phyloP scores from a whole-genome alignment of 2,797 vertebrate species.

The Tenualosa thibaudeaui region DNA sequence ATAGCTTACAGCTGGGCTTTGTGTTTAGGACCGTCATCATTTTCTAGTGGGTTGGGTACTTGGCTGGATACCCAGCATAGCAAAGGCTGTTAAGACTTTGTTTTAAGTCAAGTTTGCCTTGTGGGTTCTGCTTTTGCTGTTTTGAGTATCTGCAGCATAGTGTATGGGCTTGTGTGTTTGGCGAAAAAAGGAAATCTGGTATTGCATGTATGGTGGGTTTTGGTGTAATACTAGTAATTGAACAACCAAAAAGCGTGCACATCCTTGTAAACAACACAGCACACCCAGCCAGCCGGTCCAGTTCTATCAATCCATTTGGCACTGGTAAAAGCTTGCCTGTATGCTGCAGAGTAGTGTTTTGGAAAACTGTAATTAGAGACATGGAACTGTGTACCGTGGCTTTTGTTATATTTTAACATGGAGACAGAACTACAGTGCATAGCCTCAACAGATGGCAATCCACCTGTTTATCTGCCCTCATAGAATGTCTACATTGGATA shows the following conservation, averaged over 20 bases:
- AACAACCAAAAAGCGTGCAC: background rate
- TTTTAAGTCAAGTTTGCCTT: background rate
- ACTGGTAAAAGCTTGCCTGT: background rate
- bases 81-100: background rate
- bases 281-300: background rate
- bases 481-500: too few species aligned
- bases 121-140: background rate
- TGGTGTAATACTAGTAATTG: background rate
- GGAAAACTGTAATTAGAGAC: too few species aligned
- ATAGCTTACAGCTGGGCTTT: background rate
- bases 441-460: too few species aligned
- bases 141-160: background rate
- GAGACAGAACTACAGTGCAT: too few species aligned
- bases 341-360: background rate
- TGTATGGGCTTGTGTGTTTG: background rate
- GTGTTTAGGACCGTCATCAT: background rate
- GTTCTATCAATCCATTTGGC: background rate
- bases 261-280: background rate
- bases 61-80: background rate
- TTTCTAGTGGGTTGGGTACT: background rate
- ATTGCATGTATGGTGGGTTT: background rate
- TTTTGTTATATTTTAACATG: too few species aligned
- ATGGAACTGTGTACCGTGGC: too few species aligned
- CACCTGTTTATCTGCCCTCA: too few species aligned
- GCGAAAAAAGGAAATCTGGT: background rate